phyloP scores from a whole-genome alignment of 2,113 vertebrate genomes.

The Pseudorectes ferrugineus region DNA sequence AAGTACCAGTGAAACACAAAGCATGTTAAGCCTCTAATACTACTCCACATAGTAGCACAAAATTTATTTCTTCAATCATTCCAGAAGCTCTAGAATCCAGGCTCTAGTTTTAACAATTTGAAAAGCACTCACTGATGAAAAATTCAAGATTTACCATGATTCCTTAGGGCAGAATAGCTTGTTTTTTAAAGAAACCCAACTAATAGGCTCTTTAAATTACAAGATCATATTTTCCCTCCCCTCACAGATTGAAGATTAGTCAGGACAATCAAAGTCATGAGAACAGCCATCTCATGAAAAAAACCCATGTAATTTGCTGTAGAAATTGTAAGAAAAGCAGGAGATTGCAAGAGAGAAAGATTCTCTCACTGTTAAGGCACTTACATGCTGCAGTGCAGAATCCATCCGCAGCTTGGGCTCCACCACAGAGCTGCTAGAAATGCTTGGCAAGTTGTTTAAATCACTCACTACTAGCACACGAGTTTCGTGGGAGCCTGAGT shows the following conservation, averaged over 20 bases:
- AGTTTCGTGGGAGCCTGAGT: neutral
- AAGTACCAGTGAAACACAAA: neutral
- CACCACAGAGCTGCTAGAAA: neutral
- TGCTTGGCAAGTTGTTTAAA: neutral
- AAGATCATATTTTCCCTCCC: neutral
- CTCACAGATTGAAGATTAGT: neutral
- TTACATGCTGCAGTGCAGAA: neutral
- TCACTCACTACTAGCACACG: rapidly evolving
- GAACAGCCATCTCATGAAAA: neutral
- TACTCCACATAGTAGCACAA: neutral
- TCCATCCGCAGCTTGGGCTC: neutral
- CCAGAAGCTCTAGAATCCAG: neutral
- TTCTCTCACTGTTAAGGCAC: neutral
- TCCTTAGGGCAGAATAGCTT: neutral
- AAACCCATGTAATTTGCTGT: neutral
- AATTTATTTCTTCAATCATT: neutral
- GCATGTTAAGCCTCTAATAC: neutral
- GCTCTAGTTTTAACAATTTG: neutral
- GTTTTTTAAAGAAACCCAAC: neutral
- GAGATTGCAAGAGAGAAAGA: neutral
- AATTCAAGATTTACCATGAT: neutral
- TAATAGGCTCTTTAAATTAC: neutral
- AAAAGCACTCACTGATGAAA: neutral
- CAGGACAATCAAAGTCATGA: neutral
- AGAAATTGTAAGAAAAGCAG: neutral